Evolutionary conservation across 2,797 vertebrate genomes (phyloP), one percentile per base, ranked within the genome.

Genomic region (Zalophus californianus): DNA sequence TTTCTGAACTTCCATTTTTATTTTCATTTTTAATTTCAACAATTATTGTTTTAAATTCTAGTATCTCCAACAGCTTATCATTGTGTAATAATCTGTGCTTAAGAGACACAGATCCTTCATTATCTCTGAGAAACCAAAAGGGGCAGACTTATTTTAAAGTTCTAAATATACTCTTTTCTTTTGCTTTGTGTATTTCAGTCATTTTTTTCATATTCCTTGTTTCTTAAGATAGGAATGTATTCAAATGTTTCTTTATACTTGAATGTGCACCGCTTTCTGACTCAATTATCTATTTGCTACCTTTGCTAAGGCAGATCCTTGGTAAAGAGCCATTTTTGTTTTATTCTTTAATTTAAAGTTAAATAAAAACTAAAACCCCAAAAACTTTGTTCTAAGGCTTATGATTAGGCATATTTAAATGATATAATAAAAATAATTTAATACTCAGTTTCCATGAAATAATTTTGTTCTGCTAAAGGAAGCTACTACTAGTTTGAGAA

Each of bases 341-440:
- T 64, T n/a, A 64, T 14, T 64, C 62, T 91, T 87, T 84, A 86
- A 87, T 91, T 87, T 84, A 86, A 90, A 77, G 2, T 52, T 21
- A 1, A 11, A 41, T 1, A 73, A 73, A 7, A 77, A 78, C 12
- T 27, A 29, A 83, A 86, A 38, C 4, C 0, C 0, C 38, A 75
- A 80, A 23, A 50, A 84, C 58, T 56, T 72, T 50, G 13, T 82
- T 83, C 50, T 66, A 52, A 54, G 7, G 44, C 62, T 87, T 64
- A 29, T 64, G 20, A 70, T 5, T 86, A 21, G 13, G 7, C 2
- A 75, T 79, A 78, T 64, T 66, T 86, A 62, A 83, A 86, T 77
- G 16, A 70, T 41, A 62, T 54, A 72, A 50, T 73, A 52, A 62
- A 94, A 86, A 93, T 29, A 78, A 90, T 35, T 29, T 38, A 91